These are phyloP conservation scores for Hirudo medicinalis DNA, from an alignment of 1,140 invertebrate genomes.

Conservation along the genomic window DNA sequence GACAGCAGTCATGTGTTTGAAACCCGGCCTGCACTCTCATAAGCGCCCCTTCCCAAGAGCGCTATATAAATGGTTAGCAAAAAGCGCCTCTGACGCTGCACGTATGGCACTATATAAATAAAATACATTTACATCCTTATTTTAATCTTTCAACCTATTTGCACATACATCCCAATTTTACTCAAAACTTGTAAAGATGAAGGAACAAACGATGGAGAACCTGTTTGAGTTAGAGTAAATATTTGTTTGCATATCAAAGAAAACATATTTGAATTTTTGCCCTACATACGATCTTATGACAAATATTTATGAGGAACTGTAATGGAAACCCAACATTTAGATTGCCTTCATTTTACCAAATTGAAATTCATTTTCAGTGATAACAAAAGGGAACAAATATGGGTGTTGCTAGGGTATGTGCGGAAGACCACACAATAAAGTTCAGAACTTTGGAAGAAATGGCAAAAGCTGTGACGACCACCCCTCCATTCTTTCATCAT, in stretches of 20 bases:
- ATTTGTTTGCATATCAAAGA: neutral
- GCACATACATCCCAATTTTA: too few species aligned
- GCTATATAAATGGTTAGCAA: too few species aligned
- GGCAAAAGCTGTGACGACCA: slow-evolving; percentile 58
- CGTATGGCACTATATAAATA: too few species aligned
- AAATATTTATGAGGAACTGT: slow-evolving; percentile 48
- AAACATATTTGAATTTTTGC: slow-evolving; percentile 36
- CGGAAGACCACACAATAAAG: slow-evolving; percentile 64
- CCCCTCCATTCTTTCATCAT: slow-evolving; percentile 89
- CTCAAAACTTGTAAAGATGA: too few species aligned
- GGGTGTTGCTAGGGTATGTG: slow-evolving; percentile 77
- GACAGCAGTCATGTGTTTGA: too few species aligned
- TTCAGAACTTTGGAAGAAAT: slow-evolving; percentile 60
- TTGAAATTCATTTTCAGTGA: slow-evolving; percentile 25
- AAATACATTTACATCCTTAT: too few species aligned
- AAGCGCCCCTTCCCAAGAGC: too few species aligned
- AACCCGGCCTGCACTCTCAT: too few species aligned
- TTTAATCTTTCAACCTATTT: too few species aligned
- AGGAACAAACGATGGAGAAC: slow-evolving; percentile 6
- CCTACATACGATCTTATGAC: slow-evolving; percentile 88
- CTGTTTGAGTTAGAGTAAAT: neutral
- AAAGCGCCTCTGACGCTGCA: too few species aligned
- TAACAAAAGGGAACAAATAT: slow-evolving; percentile 51
- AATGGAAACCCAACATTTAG: neutral
- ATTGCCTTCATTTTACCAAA: too few species aligned